A percentile compares a stretch with the other conserved stretches of the same genome.
These are phyloP conservation scores for Cebidichthys violaceus DNA, from an alignment of 2,113 vertebrate species.

Conservation along the genomic window DNA sequence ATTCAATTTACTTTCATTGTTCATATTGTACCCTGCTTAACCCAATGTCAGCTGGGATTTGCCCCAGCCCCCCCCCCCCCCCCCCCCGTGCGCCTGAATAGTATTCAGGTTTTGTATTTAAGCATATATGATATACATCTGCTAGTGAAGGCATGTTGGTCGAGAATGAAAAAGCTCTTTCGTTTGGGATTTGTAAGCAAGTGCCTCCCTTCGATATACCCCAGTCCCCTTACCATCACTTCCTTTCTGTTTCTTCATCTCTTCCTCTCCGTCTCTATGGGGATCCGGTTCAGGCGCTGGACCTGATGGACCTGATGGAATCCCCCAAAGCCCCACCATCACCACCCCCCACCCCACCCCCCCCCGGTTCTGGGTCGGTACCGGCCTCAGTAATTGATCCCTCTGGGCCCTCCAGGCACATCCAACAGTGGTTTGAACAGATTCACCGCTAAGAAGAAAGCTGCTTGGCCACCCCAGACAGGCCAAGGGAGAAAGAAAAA, in stretches of 20 bases:
- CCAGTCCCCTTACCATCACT: not conserved
- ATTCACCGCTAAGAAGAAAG: slow-evolving; percentile 77
- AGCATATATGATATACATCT: slow-evolving; percentile 44
- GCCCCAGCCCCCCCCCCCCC: not conserved
- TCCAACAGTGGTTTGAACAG: slow-evolving; percentile 75
- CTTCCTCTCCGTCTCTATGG: slow-evolving; percentile 44
- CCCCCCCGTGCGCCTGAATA: not conserved
- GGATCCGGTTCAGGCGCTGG: slow-evolving; percentile 41
- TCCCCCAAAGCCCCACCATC: slow-evolving; percentile 28
- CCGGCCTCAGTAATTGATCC: slow-evolving; percentile 84
- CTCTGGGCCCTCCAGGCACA: slow-evolving; percentile 77
- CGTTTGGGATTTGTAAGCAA: slow-evolving; percentile 41
- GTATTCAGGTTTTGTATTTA: slow-evolving; percentile 24
- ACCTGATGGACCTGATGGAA: slow-evolving; percentile 61
- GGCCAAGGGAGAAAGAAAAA: slow-evolving; percentile 41
- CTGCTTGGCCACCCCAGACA: slow-evolving; percentile 74
- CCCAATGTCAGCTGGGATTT: not conserved
- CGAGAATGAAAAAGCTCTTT: slow-evolving; percentile 58
- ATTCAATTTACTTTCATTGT: not conserved
- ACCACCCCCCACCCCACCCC: not conserved
- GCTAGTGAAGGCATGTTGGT: slow-evolving; percentile 38
- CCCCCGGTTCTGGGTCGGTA: slow-evolving; percentile 67
- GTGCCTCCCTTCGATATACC: slow-evolving; percentile 7
- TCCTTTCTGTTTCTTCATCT: slow-evolving; percentile 43
- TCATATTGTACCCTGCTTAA: not conserved